phyloP scores from a whole-genome alignment of 2,113 vertebrate species.

The Phrynosoma platyrhinos region DNA sequence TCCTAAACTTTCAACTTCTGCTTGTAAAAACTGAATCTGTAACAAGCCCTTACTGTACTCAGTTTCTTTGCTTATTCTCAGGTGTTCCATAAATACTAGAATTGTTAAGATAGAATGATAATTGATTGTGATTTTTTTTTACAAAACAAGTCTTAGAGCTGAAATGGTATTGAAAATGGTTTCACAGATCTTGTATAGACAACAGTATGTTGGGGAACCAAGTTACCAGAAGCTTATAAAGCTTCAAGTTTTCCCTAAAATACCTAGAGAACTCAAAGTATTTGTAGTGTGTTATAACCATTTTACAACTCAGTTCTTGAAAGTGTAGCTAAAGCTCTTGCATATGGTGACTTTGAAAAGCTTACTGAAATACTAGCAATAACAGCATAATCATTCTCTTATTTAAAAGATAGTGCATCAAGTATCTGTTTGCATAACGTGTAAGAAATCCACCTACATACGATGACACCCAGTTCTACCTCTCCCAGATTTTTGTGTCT shows the following conservation, averaged over 20 bases:
- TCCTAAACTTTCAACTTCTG: not conserved
- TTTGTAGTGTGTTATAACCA: not conserved
- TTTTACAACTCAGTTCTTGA: not conserved
- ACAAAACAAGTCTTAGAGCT: not conserved
- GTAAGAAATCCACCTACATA: no score
- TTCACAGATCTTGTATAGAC: not conserved
- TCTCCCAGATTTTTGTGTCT: no score
- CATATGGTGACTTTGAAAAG: no score
- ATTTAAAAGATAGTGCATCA: no score
- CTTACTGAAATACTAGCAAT: no score
- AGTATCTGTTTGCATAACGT: no score
- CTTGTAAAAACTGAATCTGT: not conserved
- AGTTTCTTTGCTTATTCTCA: not conserved
- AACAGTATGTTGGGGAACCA: not conserved
- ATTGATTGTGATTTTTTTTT: not conserved
- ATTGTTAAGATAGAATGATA: not conserved
- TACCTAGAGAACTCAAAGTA: not conserved
- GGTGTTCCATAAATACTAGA: no score
- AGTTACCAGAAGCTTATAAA: not conserved
- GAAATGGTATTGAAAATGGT: not conserved
- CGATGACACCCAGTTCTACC: no score
- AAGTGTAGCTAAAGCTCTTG: no score
- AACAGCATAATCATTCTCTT: no score
- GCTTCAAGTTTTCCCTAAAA: not conserved
- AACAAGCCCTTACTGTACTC: not conserved